Evolutionary conservation across 2,797 vertebrate genomes (phyloP).

Genomic region (Ceryle rudis): DNA sequence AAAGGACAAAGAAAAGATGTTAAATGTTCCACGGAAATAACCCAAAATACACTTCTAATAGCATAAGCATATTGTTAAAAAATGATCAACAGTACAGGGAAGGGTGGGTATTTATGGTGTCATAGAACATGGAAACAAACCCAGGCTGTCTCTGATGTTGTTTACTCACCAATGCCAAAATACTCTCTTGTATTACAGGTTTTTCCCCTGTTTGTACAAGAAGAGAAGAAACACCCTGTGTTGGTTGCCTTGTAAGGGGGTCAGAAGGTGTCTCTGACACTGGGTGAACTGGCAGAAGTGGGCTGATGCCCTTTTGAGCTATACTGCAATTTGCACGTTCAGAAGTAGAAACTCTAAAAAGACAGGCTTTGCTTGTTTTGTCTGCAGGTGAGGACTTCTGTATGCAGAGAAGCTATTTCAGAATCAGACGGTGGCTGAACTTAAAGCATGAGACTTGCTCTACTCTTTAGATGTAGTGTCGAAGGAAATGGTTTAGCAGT

Average conservation of each 20-base stretch:
- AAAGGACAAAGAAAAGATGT: constrained; percentile 65
- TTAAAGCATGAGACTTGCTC: neutral
- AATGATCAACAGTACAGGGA: neutral
- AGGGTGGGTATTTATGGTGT: constrained; percentile 21
- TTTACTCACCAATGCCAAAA: neutral
- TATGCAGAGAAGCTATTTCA: rapidly evolving
- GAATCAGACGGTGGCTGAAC: neutral
- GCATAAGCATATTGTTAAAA: constrained; percentile 20
- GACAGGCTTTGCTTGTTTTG: neutral
- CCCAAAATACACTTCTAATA: constrained; percentile 41
- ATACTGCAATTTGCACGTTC: rapidly evolving
- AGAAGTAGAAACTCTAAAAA: neutral
- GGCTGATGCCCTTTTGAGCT: neutral
- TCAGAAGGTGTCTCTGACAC: neutral
- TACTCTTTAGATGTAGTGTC: neutral
- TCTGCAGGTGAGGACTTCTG: neutral
- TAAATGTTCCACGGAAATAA: constrained; percentile 18
- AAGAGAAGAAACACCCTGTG: neutral
- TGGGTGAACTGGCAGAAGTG: neutral
- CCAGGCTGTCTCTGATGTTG: neutral
- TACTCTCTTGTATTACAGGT: neutral
- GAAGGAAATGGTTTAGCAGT: neutral
- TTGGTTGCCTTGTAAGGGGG: neutral
- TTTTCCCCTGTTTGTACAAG: neutral
- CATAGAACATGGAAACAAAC: neutral